Conservation (phyloP, 2,113 vertebrate genomes). For the Telmatochromis sp. region DNA sequence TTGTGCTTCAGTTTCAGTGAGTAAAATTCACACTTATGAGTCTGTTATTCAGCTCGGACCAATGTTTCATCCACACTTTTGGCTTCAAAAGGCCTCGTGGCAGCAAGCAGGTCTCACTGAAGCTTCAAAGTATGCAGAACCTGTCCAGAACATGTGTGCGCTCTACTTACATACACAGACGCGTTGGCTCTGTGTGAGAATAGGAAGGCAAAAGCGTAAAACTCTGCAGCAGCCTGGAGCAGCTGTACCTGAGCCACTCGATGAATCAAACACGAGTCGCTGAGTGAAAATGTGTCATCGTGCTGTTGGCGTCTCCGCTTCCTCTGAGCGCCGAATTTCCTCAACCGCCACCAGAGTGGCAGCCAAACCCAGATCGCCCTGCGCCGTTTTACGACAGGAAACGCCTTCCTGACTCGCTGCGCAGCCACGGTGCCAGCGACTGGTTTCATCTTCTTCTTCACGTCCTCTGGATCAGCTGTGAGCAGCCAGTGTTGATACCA, state of each 20-base stretch:
- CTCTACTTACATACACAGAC: fast-evolving
- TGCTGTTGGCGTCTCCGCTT: neutral
- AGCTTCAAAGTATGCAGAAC: neutral
- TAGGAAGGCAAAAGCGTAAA: neutral
- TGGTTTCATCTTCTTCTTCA: neutral
- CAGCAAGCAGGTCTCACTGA: neutral
- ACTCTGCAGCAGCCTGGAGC: neutral
- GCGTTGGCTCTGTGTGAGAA: fast-evolving
- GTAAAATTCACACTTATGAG: neutral
- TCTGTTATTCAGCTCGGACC: neutral
- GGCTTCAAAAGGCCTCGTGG: neutral
- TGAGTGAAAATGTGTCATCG: neutral
- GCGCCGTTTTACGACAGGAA: neutral
- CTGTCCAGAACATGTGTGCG: fast-evolving
- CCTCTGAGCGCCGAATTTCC: neutral
- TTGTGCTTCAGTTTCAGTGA: neutral
- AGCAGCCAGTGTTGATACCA: fast-evolving
- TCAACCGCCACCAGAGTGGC: neutral
- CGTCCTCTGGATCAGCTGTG: fast-evolving
- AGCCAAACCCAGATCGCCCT: neutral
- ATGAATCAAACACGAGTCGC: neutral
- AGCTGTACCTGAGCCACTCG: neutral
- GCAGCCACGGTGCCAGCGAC: neutral
- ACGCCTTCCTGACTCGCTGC: neutral
- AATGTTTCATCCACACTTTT: fast-evolving